These are phyloP conservation scores for Romanogobio albipinnatus DNA, from an alignment of 2,113 vertebrate species.

Conservation along the genomic window DNA sequence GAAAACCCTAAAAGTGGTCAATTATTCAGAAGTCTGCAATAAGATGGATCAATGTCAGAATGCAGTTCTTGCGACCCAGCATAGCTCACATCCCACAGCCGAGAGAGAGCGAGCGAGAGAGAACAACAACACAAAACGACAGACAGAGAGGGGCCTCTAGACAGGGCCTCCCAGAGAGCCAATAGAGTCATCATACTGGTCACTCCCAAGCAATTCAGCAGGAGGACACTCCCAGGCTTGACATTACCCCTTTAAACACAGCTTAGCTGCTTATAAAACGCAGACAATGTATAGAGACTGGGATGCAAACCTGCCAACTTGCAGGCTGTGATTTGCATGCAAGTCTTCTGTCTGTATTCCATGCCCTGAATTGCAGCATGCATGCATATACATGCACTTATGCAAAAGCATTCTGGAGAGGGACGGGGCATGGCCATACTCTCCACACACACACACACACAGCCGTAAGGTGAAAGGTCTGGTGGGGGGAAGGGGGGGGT, in stretches of 20 bases:
- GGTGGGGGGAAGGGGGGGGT: slow-evolving; percentile 55
- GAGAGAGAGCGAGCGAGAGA: neutral
- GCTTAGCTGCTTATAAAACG: neutral
- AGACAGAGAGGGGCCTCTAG: slow-evolving; percentile 47
- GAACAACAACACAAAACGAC: neutral
- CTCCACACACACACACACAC: neutral
- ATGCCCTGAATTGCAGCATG: slow-evolving; percentile 27
- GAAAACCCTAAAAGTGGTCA: slow-evolving; percentile 34
- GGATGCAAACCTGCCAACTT: neutral
- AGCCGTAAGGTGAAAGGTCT: neutral
- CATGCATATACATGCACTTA: neutral
- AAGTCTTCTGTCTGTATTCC: neutral
- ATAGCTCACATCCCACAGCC: slow-evolving; percentile 47
- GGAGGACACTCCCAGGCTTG: slow-evolving; percentile 41
- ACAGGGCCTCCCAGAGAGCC: slow-evolving; percentile 40
- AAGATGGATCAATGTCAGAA: slow-evolving; percentile 55
- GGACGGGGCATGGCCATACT: neutral
- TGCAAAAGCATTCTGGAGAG: slow-evolving; percentile 4
- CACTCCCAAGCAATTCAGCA: slow-evolving; percentile 48
- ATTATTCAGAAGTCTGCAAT: slow-evolving; percentile 59
- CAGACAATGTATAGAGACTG: neutral
- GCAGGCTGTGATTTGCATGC: slow-evolving; percentile 37
- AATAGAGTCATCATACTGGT: slow-evolving; percentile 48
- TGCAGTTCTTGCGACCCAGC: slow-evolving; percentile 41
- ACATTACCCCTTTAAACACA: slow-evolving; percentile 32